A percentile compares a stretch with the other conserved stretches of the same genome.
These are phyloP conservation scores for Buathra laborator DNA, from an alignment of 2,888 invertebrate genomes.

Conservation along the genomic window DNA sequence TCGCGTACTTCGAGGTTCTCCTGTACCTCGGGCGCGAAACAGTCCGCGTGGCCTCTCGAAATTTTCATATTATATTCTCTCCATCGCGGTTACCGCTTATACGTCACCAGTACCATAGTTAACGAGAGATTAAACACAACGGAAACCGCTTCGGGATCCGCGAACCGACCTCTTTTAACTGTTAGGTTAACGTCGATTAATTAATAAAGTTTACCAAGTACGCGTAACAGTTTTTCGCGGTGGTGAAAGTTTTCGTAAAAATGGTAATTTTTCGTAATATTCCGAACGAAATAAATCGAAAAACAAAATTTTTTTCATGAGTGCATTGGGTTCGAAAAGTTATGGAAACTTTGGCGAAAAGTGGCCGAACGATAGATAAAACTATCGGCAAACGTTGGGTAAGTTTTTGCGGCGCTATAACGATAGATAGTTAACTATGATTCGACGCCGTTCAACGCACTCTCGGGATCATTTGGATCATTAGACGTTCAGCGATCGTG, in stretches of 20 bases:
- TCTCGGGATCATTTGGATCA: neutral
- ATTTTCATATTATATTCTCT: constrained; percentile 1
- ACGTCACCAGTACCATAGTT: constrained; percentile 1
- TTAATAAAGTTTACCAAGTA: constrained; percentile 7
- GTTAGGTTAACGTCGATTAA: constrained; percentile 44
- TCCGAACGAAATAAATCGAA: too few relatives aligned
- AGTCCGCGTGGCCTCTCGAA: constrained; percentile 17
- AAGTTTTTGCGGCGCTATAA: neutral
- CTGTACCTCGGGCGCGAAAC: constrained; percentile 5
- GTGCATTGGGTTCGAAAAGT: neutral
- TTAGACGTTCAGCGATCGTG: neutral
- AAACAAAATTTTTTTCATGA: neutral
- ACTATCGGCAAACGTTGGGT: neutral
- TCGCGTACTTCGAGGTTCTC: neutral
- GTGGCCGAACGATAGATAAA: neutral
- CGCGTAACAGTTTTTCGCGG: neutral
- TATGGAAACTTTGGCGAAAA: constrained; percentile 6
- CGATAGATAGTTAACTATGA: neutral
- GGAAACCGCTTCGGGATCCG: constrained; percentile 35
- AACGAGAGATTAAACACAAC: constrained; percentile 46
- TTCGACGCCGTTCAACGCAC: constrained; percentile 1
- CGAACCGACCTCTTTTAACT: constrained; percentile 55
- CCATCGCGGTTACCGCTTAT: constrained; percentile 5
- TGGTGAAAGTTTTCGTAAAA: neutral
- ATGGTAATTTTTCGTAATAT: neutral